Conservation (phyloP, 1,140 invertebrate genomes). For the Cyphomyrmex costatus region DNA sequence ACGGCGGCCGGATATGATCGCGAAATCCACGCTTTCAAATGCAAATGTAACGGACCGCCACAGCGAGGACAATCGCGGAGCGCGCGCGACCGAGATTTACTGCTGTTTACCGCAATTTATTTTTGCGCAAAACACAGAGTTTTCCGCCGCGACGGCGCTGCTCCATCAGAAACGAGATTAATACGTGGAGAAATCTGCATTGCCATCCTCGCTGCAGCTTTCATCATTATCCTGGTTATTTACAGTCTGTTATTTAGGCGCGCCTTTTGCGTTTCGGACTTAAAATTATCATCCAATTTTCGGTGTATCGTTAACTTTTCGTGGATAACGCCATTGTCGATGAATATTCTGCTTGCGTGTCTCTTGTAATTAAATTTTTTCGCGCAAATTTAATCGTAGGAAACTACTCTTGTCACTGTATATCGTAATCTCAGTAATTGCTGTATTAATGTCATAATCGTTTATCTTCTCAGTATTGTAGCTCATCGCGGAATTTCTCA, state of each 20-base stretch:
- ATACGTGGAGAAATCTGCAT: slow-evolving; percentile 62
- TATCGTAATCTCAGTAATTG: slow-evolving; percentile 3
- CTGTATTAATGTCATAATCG: not conserved
- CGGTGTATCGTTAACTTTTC: slow-evolving; percentile 4
- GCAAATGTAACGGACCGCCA: slow-evolving; percentile 66
- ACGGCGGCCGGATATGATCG: slow-evolving; percentile 63
- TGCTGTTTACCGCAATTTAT: slow-evolving; percentile 72
- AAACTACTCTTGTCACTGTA: not conserved
- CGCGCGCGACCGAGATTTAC: slow-evolving; percentile 63
- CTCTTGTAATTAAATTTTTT: slow-evolving; percentile 4
- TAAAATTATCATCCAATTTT: slow-evolving; percentile 26
- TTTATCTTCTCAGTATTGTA: not conserved
- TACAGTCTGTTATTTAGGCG: not conserved
- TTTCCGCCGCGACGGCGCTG: slow-evolving; percentile 24
- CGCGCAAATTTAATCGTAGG: not conserved
- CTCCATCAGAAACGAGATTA: slow-evolving; percentile 64
- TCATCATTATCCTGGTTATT: slow-evolving; percentile 34
- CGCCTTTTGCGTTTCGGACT: not conserved
- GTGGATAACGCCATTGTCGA: not conserved
- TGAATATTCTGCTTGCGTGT: not conserved
- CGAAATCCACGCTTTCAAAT: slow-evolving; percentile 68
- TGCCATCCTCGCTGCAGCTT: not conserved
- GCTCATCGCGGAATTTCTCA: not conserved
- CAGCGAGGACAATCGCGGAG: slow-evolving; percentile 62
- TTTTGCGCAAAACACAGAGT: slow-evolving; percentile 55